Conservation (phyloP, 1,140 invertebrate genomes). For the Ruditapes philippinarum region DNA sequence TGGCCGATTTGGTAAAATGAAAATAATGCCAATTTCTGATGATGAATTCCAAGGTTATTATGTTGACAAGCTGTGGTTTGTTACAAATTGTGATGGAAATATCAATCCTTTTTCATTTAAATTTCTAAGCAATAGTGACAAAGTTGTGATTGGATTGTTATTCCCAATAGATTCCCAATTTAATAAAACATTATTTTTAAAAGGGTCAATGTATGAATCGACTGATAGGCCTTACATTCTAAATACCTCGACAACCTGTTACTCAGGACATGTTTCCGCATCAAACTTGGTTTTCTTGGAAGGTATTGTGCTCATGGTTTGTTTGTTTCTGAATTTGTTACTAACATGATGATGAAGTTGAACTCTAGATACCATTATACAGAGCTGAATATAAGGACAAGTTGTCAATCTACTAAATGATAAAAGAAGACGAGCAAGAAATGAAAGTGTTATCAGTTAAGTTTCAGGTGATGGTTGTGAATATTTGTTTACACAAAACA, state of each 20-base stretch:
- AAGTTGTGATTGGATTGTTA: constrained; percentile 35
- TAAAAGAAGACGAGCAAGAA: no score
- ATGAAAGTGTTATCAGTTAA: no score
- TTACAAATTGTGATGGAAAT: constrained; percentile 56
- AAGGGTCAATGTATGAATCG: constrained; percentile 19
- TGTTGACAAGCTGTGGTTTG: constrained; percentile 55
- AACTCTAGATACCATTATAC: no score
- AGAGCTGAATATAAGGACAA: no score
- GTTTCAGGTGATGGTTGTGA: no score
- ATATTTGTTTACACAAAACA: no score
- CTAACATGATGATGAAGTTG: no score
- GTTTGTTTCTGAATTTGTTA: no score
- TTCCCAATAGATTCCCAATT: constrained; percentile 43
- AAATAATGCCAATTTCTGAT: not conserved
- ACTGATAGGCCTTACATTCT: not conserved
- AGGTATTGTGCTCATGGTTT: not conserved
- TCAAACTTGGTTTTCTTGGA: not conserved
- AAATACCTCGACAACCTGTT: constrained; percentile 35
- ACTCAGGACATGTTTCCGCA: not conserved
- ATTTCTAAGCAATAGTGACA: not conserved
- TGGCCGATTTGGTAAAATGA: constrained; percentile 64
- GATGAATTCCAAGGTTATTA: constrained; percentile 32
- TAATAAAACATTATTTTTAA: constrained; percentile 48
- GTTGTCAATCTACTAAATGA: no score
- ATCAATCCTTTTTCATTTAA: not conserved